A percentile compares a stretch with the other conserved stretches of the same genome.
Evolutionary conservation across 2,797 vertebrate species (phyloP).

Genomic region (Pygocentrus nattereri): DNA sequence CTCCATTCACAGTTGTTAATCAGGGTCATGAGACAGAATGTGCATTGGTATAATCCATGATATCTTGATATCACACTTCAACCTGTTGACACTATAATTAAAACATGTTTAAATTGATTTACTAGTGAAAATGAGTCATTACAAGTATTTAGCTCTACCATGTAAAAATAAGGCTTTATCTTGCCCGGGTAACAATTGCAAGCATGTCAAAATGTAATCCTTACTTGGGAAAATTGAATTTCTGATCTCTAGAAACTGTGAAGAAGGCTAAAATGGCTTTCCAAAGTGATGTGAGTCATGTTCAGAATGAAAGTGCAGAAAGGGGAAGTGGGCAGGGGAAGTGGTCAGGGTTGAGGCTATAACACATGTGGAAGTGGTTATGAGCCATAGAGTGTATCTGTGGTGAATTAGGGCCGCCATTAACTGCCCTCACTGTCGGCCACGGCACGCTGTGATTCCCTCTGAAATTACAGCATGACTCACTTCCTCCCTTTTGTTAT

Average conservation of each 20-base stretch:
- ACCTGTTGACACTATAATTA: neutral
- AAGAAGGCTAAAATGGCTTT: neutral
- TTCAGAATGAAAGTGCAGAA: neutral
- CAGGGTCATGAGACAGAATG: no score
- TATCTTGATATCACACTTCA: neutral
- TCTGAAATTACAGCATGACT: constrained; percentile 25
- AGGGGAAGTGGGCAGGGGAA: constrained; percentile 6
- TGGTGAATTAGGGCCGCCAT: constrained; percentile 37
- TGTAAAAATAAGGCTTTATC: no score
- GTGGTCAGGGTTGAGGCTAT: neutral
- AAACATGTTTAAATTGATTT: neutral
- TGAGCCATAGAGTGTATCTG: constrained; percentile 13
- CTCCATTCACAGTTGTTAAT: no score
- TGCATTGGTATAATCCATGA: no score
- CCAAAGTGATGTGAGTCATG: neutral
- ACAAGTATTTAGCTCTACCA: no score
- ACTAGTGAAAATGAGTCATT: no score
- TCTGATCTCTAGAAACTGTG: neutral
- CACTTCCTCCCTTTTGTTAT: constrained; percentile 45
- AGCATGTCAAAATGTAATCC: no score
- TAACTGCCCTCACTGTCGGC: neutral
- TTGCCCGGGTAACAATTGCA: no score
- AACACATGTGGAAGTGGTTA: constrained; percentile 36
- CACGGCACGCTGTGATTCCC: constrained; percentile 10
- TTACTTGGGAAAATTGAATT: no score